Conservation (phyloP, 2,113 vertebrate genomes). For the Oophaga pumilio region DNA sequence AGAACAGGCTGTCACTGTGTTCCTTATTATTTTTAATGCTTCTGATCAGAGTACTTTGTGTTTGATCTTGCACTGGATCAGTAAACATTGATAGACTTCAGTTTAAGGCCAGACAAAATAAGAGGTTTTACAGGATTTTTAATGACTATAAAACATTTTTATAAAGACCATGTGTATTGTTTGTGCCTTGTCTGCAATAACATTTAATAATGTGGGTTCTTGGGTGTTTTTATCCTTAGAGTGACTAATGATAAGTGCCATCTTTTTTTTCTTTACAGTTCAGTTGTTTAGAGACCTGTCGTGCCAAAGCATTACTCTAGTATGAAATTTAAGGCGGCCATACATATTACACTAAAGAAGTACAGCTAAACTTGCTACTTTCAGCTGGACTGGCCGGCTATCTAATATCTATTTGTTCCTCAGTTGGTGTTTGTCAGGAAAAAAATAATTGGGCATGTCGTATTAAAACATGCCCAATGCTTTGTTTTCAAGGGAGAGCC, state of each 20-base stretch:
- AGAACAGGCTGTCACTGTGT: slow-evolving; percentile 65
- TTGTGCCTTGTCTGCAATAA: background rate
- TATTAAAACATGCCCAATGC: too few species aligned
- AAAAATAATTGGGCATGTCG: too few species aligned
- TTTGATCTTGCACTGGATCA: slow-evolving; percentile 85
- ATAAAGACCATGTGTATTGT: background rate
- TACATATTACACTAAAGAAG: too few species aligned
- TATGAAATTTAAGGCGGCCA: too few species aligned
- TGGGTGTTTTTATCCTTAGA: background rate
- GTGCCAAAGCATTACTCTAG: too few species aligned
- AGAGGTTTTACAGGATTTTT: slow-evolving; percentile 38
- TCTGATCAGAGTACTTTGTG: slow-evolving; percentile 71
- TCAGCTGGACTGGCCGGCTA: too few species aligned
- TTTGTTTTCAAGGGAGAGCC: too few species aligned
- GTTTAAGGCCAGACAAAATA: slow-evolving; percentile 50
- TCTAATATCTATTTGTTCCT: too few species aligned
- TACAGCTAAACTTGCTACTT: too few species aligned
- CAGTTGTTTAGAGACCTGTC: background rate
- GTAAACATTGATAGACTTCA: slow-evolving; percentile 63
- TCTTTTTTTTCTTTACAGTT: background rate
- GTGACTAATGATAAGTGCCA: background rate
- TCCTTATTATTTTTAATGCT: slow-evolving; percentile 68
- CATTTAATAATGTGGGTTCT: background rate
- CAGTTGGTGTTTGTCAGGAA: too few species aligned
- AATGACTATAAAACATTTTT: slow-evolving; percentile 23